phyloP scores from a whole-genome alignment of 2,797 vertebrate genomes.

The Vespertilio murinus region DNA sequence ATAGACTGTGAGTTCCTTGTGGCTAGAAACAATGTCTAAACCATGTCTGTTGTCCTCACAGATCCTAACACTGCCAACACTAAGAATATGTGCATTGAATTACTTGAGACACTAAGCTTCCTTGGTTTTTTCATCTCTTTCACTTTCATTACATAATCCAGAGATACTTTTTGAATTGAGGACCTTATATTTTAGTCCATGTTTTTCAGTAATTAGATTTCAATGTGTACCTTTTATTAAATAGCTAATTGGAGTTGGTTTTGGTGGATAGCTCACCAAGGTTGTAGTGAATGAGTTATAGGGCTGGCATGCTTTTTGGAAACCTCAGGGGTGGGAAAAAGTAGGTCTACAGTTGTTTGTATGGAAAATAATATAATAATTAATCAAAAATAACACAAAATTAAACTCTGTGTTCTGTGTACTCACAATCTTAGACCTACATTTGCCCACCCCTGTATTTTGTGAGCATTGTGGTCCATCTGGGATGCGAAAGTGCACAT shows the following conservation, averaged over 20 bases:
- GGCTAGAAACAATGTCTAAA: neutral
- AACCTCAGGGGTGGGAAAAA: neutral
- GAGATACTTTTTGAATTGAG: neutral
- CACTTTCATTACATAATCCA: neutral
- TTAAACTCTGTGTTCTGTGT: neutral
- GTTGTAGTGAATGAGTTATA: neutral
- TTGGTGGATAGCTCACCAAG: neutral
- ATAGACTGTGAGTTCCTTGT: neutral
- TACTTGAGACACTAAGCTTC: neutral
- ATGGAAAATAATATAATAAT: neutral
- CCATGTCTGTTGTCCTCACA: neutral
- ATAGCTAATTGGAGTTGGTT: neutral
- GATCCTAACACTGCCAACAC: neutral
- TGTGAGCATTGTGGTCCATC: neutral
- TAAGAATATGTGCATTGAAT: neutral
- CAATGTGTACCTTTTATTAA: slow-evolving; percentile 25
- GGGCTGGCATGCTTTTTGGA: neutral
- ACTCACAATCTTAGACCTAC: neutral
- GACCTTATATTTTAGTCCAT: neutral
- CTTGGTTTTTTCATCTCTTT: neutral
- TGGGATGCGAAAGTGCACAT: neutral
- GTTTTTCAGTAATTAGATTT: slow-evolving; percentile 29
- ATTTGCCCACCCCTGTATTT: neutral
- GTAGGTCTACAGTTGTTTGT: neutral
- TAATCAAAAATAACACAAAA: neutral